A percentile compares a stretch with the other conserved stretches of the same genome.
Conservation (phyloP, 1,140 invertebrate genomes). For the Whitmania pigra region DNA sequence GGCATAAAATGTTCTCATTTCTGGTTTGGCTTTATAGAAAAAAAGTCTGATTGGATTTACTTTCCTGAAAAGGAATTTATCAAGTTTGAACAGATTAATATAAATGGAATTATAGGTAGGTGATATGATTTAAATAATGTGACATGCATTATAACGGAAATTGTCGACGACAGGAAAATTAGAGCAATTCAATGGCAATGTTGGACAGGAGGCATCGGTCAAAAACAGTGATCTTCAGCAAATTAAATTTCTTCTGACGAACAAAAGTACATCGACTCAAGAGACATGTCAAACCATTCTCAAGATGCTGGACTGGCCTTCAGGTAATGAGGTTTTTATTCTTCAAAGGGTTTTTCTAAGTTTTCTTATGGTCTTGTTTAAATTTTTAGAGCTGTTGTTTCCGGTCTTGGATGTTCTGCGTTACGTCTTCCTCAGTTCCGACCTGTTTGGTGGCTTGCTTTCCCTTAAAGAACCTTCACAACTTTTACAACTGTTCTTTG, state of each 20-base stretch:
- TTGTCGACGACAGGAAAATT: constrained; percentile 46
- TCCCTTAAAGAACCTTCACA: constrained; percentile 29
- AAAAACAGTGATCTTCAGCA: constrained; percentile 17
- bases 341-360: neutral
- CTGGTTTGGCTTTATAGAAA: neutral
- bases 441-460: constrained; percentile 37
- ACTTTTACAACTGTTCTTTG: constrained; percentile 30
- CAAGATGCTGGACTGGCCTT: neutral
- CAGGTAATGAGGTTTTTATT: neutral
- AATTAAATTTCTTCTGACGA: neutral
- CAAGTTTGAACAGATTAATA: constrained; percentile 57
- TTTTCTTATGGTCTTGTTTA: constrained; percentile 50
- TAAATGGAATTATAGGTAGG: constrained; percentile 49
- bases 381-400: constrained; percentile 52
- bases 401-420: constrained; percentile 72
- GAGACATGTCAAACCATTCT: neutral
- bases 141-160: constrained; percentile 19
- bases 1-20: neutral
- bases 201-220: constrained; percentile 24
- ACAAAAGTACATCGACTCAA: neutral
- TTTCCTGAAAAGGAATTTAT: constrained; percentile 46
- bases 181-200: constrained; percentile 59
- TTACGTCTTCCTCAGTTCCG: constrained; percentile 56
- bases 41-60: constrained; percentile 25
- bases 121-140: neutral